Evolutionary conservation across 2,888 invertebrate genomes (phyloP), one percentile per base, ranked within the genome.

Genomic region (Ptychoptera contaminata): DNA sequence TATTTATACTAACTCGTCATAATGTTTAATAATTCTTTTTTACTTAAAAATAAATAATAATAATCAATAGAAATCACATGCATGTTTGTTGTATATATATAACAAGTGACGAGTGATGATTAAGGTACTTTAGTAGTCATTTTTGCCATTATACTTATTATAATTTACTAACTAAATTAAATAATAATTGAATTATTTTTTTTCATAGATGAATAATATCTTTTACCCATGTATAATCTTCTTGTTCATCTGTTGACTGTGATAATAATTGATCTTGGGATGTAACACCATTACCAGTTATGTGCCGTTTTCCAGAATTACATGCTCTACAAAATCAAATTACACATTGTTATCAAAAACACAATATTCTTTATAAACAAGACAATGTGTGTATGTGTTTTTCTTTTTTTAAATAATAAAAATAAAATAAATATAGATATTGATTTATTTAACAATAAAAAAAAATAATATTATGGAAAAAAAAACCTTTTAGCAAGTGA

Each of bases 231-330:
- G 55, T 55, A 48, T 69, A 68, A 54, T 71, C 72, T 48, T 73
- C 73, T 50, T 71, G 69, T 53, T 74, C 74, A 58, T 73, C 63
- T 65, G 78, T 70, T 52, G 73, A 73, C 67, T 78, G 58, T 38
- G 78, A 77, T 48, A 79, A 69, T 41, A 80, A 72, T 55, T 75
- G 68, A 52, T 80, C 72, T 59, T 78, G 67, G 45, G 65, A 66
- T 37, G 69, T 69, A 1, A 69, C 65, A 5, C 71, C 59, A 23
- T 66, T 65, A 1, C 64, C 68, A 43, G 52, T 55, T 29, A 40
- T 55, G 54, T 42, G 34, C 10, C 42, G 34, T 42, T 42, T 42
- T 15, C 42, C 42, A 16, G 42, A 42, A 12, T 42, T 42, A 35
- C 42, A 42, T 34, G 42, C 42, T 42, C 42, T 42, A 23, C n/a